phyloP scores from a whole-genome alignment of 2,888 invertebrate species.

The Sympetrum striolatum region DNA sequence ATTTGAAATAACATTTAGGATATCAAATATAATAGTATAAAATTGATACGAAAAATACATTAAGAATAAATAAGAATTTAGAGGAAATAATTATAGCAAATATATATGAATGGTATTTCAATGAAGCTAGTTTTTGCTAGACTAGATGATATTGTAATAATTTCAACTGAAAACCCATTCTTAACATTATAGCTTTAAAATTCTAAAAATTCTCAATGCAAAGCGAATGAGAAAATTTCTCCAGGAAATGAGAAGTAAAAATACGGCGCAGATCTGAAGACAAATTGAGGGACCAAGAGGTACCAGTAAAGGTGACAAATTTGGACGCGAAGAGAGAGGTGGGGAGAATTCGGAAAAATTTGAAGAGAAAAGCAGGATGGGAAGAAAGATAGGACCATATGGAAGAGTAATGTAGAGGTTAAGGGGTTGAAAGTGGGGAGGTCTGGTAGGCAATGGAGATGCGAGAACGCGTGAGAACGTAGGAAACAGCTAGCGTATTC shows the following conservation, averaged over 20 bases:
- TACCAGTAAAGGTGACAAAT: background rate
- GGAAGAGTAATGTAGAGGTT: background rate
- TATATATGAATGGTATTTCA: too few relatives aligned
- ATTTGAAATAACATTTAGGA: too few relatives aligned
- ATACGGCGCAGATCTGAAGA: background rate
- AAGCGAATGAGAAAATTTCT: background rate
- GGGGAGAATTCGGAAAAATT: background rate
- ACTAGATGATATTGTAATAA: too few relatives aligned
- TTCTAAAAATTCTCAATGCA: background rate
- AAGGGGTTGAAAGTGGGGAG: background rate
- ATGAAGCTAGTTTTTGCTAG: too few relatives aligned
- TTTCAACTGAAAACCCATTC: too few relatives aligned
- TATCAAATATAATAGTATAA: too few relatives aligned
- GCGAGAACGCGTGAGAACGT: constrained; percentile 39
- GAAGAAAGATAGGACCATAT: background rate
- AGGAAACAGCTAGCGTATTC: constrained; percentile 36
- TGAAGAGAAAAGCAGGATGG: background rate
- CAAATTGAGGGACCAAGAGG: background rate
- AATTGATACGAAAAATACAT: too few relatives aligned
- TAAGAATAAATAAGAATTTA: too few relatives aligned
- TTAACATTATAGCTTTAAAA: too few relatives aligned
- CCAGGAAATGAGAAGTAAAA: background rate
- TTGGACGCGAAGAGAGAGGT: background rate
- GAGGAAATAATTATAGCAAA: too few relatives aligned
- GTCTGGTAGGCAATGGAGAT: constrained; percentile 27